Evolutionary conservation across 2,113 vertebrate genomes (phyloP), one percentile per base, ranked within the genome.

Genomic region (Podarcis raffonei): DNA sequence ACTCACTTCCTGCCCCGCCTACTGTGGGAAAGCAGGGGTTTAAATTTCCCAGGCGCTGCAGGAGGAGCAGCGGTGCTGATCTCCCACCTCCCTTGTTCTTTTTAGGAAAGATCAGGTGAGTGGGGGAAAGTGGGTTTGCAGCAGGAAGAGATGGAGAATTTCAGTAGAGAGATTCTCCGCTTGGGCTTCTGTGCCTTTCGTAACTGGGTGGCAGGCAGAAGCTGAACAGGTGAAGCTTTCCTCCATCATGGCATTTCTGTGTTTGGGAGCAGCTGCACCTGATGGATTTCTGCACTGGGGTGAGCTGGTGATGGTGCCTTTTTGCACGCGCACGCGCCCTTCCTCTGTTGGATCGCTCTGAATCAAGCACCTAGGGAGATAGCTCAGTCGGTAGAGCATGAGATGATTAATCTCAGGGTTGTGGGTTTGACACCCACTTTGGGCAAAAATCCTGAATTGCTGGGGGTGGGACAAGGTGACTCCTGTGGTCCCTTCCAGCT

Each of bases 1-100:
- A 77, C 59, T 71, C 78, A 81, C 48, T 81, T 87, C 78, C 86
- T 81, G 78, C 68, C n/a, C 66, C 66, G 86, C 66, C 78, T 72
- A 2, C 66, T n/a, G 32, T 59, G 86, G 86, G 86, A 87, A 87
- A 81, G 66, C 69, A 32, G 77, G n/a, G 77, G 27, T 81, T 87
- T 72, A 39, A 87, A 72, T 87, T 81, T 87, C 77, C 66, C 86
- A 81, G 86, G 66, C 42, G 77, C 32, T 76, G 65, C 13, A 2
- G 75, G 65, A 22, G 75, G 9, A 18, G 12, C 65, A 5, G 18
- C 3, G 15, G 75, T 0, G 8, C 7, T 23, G 48, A 53, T 32
- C 15, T 35, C 25, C 25, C 23, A 18, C 66, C 65, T 37, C 8
- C n/a, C n/a, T 15, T 57, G 12, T 37, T 22, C 3, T 15, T 81